A percentile compares a stretch with the other conserved stretches of the same genome.
Conservation (phyloP, 2,113 vertebrate species). For the Cyprinodon tularosa region DNA sequence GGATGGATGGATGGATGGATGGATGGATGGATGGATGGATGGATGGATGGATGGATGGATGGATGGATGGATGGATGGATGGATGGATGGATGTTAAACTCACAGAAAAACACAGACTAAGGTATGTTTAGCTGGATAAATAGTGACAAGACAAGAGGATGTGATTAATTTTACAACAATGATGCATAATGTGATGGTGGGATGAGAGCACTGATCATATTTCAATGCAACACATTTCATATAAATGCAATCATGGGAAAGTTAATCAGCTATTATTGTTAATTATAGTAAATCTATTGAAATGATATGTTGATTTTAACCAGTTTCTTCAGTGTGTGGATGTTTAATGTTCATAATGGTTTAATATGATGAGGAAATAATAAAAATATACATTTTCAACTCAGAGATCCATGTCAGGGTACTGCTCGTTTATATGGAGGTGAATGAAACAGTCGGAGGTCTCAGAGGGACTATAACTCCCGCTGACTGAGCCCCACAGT, state of each 20-base stretch:
- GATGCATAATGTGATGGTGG: slow-evolving; percentile 57
- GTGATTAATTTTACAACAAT: slow-evolving; percentile 59
- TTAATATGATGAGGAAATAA: slow-evolving; percentile 16
- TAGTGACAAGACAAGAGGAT: slow-evolving; percentile 57
- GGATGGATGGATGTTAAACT: neutral
- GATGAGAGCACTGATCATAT: slow-evolving; percentile 47
- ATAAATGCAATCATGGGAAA: too few relatives aligned
- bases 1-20: neutral
- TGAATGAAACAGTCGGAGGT: slow-evolving; percentile 41
- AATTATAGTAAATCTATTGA: neutral
- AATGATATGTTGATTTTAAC: neutral
- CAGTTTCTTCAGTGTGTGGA: neutral
- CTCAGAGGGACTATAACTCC: slow-evolving; percentile 57
- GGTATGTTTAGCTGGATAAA: slow-evolving; percentile 49
- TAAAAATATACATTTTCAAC: slow-evolving; percentile 17
- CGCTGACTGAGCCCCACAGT: slow-evolving; percentile 61
- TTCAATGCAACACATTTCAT: slow-evolving; percentile 30
- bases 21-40: neutral
- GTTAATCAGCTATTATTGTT: neutral
- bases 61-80: neutral
- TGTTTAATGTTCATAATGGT: neutral
- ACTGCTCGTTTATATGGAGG: slow-evolving; percentile 32
- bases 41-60: neutral
- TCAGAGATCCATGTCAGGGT: slow-evolving; percentile 20
- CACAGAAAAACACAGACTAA: slow-evolving; percentile 37